A percentile compares a stretch with the other conserved stretches of the same genome.
These are phyloP conservation scores for Hylaeus anthracinus DNA, from an alignment of 1,140 invertebrate genomes.

Conservation along the genomic window DNA sequence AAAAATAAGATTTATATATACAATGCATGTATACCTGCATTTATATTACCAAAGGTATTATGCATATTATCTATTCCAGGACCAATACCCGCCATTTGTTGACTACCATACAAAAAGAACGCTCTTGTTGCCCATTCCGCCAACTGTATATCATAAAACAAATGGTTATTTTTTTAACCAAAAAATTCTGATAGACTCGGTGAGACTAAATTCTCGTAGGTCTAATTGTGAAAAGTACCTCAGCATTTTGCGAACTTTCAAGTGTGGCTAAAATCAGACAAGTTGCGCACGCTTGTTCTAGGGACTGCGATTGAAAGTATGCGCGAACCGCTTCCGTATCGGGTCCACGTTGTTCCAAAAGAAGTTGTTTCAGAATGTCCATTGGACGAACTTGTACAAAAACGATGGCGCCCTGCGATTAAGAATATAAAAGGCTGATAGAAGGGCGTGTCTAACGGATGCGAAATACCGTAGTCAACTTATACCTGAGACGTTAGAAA, in stretches of 20 bases:
- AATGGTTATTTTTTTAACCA: neutral
- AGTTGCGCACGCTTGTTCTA: constrained; percentile 94
- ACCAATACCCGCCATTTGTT: constrained; percentile 74
- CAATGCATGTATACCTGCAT: constrained; percentile 49
- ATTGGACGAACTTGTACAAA: constrained; percentile 91
- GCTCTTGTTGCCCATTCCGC: constrained; percentile 94
- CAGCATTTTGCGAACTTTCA: constrained; percentile 85
- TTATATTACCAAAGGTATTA: constrained; percentile 54
- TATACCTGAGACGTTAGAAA: constrained; percentile 90
- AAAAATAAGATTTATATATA: neutral
- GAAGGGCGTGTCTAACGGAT: neutral
- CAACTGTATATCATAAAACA: constrained; percentile 73
- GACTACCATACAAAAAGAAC: constrained; percentile 95
- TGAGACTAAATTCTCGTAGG: neutral
- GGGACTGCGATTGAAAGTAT: constrained; percentile 91
- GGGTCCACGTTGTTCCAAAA: constrained; percentile 90
- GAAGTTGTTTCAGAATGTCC: constrained; percentile 90
- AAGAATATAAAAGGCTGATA: constrained; percentile 18
- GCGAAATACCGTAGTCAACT: constrained; percentile 14
- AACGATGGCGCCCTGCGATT: constrained; percentile 88
- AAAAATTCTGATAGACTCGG: neutral
- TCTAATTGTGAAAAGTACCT: constrained; percentile 78
- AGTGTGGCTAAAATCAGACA: constrained; percentile 92
- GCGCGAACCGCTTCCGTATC: constrained; percentile 91
- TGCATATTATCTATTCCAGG: constrained; percentile 60